These are phyloP conservation scores for Latrodectus hesperus DNA, from an alignment of 2,888 invertebrate genomes.

Conservation along the genomic window DNA sequence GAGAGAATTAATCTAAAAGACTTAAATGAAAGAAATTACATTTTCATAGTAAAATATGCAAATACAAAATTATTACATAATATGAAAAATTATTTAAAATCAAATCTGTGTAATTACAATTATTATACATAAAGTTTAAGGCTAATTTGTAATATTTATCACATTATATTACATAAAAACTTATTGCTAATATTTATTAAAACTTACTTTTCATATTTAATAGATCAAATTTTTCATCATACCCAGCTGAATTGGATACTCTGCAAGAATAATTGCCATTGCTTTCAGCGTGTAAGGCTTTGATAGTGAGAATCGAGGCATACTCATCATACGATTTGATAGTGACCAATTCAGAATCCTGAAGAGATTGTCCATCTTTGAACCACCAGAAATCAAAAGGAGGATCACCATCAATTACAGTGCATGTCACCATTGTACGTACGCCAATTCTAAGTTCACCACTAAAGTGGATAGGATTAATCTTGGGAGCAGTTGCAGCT, in stretches of 20 bases:
- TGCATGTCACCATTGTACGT: slow-evolving; percentile 23
- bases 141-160: too few relatives aligned
- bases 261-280: slow-evolving; percentile 59
- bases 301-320: not conserved
- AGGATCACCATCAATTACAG: slow-evolving; percentile 50
- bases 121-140: too few relatives aligned
- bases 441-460: slow-evolving; percentile 14
- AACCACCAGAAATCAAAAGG: slow-evolving; percentile 66
- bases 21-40: too few relatives aligned
- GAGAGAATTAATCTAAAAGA: too few relatives aligned
- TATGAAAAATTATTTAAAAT: too few relatives aligned
- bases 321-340: slow-evolving; percentile 6
- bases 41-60: too few relatives aligned
- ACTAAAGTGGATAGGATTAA: slow-evolving; percentile 35
- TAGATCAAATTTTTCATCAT: slow-evolving; percentile 24
- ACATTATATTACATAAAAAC: too few relatives aligned
- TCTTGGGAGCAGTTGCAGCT: slow-evolving; percentile 17
- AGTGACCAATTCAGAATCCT: not conserved
- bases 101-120: too few relatives aligned
- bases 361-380: slow-evolving; percentile 46
- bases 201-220: slow-evolving; percentile 44
- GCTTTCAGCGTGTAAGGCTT: slow-evolving; percentile 5
- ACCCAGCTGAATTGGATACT: slow-evolving; percentile 36
- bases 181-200: too few relatives aligned
- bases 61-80: too few relatives aligned